Percentiles rank a stretch among this genome's conserved stretches.
These are phyloP conservation scores for Nymphalis polychloros DNA, from an alignment of 2,888 invertebrate species.

Conservation along the genomic window DNA sequence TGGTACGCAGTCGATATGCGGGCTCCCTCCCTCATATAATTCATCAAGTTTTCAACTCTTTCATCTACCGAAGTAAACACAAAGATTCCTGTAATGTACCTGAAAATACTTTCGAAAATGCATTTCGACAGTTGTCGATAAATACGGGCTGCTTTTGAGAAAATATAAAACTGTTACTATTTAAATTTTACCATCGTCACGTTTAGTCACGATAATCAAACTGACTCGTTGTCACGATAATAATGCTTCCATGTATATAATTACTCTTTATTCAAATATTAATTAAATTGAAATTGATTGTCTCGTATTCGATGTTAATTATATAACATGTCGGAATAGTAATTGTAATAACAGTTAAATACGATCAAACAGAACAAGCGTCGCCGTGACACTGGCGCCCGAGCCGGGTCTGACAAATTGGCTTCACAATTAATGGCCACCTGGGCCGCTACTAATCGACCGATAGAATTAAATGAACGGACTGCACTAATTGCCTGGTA, in stretches of 20 bases:
- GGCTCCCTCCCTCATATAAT: slow-evolving; percentile 56
- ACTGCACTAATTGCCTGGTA: slow-evolving; percentile 79
- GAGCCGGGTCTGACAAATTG: slow-evolving; percentile 67
- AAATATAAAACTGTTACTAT: slow-evolving; percentile 2
- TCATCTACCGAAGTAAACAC: slow-evolving; percentile 63
- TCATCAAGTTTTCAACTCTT: slow-evolving; percentile 62
- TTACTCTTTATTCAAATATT: slow-evolving; percentile 5
- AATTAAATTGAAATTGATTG: slow-evolving; percentile 9
- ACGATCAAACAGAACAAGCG: slow-evolving; percentile 26
- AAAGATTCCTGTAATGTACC: slow-evolving; percentile 43
- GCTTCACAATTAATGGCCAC: slow-evolving; percentile 75
- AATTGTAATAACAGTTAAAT: slow-evolving; percentile 19
- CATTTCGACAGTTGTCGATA: slow-evolving; percentile 33
- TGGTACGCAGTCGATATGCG: slow-evolving; percentile 60
- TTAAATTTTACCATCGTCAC: background rate
- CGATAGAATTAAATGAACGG: slow-evolving; percentile 82
- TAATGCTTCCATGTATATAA: background rate
- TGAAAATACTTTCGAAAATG: slow-evolving; percentile 38
- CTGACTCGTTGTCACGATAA: background rate
- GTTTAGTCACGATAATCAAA: background rate
- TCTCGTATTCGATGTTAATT: slow-evolving; percentile 12
- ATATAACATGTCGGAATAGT: slow-evolving; percentile 10
- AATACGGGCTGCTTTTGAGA: slow-evolving; percentile 35
- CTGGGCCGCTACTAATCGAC: slow-evolving; percentile 78
- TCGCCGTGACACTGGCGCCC: slow-evolving; percentile 48